Base-by-base conservation (phyloP, 2,888 invertebrate species). In the Resseliella maxima region DNA sequence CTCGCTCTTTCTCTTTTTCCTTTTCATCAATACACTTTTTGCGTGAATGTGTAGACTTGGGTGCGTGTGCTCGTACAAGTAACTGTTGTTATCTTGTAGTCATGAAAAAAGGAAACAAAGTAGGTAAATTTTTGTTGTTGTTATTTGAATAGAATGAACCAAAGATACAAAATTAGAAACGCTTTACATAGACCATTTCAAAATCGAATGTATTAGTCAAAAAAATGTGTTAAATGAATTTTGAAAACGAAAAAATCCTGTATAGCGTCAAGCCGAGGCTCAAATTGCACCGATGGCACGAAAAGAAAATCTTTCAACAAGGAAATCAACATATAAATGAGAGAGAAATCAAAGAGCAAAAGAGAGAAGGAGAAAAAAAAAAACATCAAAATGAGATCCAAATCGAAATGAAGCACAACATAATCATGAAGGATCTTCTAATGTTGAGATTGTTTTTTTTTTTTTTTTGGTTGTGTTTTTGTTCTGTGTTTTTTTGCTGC, bases 351-450 rank as follows among this genome's bases (percentile, higher is more conserved):
- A 50, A 6, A 12, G 2, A 21, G 10, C 6, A 21, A 50, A 2
- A 50, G 50, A 50, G 50, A 50, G 12, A 50, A 18, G 21, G 50
- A 2, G 50, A 50, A 35, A 31, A 35, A 35, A 72, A 35, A 35
- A 2, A 18, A 50, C 8, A 18, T 2, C 15, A 50, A 50, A 50
- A 50, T 50, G 72, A 72, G 72, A 72, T 72, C 35, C 72, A 35
- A 35, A 72, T 72, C 72, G 31, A 72, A 72, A 72, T 59, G 59
- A 59, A 59, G 59, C 72, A 72, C 72, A 72, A 35, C 72, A 72
- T 72, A 72, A 72, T 72, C 72, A 72, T 72, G 72, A 72, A 72
- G 31, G 72, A 72, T 72, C 72, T 27, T 72, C 72, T 72, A 72
- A 27, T 72, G 35, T 31, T 72, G 72, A 72, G 72, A 72, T 72